These are phyloP conservation scores for Chaetodon auriga DNA, from an alignment of 2,113 vertebrate genomes.

Conservation along the genomic window DNA sequence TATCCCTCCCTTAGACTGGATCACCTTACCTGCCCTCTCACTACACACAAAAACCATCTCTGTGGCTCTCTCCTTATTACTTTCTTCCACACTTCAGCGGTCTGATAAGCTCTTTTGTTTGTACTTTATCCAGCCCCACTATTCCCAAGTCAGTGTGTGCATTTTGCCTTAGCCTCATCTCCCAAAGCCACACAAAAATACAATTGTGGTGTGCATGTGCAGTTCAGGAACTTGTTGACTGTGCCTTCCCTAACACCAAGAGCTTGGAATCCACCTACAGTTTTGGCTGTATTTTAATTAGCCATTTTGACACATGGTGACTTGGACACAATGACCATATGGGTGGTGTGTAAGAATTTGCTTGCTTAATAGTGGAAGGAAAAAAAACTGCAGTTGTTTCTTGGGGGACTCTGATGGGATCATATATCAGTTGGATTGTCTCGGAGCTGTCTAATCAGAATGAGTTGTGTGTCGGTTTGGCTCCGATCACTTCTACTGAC, in stretches of 20 bases:
- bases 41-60: not conserved
- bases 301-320: not conserved
- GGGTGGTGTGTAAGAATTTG: constrained; percentile 1
- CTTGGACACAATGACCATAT: not conserved
- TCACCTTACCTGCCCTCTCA: constrained; percentile 22
- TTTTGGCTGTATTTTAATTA: not conserved
- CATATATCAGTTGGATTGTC: constrained; percentile 21
- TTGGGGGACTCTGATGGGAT: constrained; percentile 73
- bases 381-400: constrained; percentile 15
- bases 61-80: constrained; percentile 22
- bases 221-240: not conserved
- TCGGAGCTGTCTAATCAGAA: not conserved
- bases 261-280: not conserved
- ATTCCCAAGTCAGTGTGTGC: not conserved
- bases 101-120: constrained; percentile 52
- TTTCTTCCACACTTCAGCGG: constrained; percentile 31
- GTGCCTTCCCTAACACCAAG: not conserved
- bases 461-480: constrained; percentile 14
- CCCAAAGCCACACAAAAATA: not conserved
- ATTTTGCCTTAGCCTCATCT: not conserved
- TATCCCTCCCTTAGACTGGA: constrained; percentile 14
- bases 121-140: constrained; percentile 5
- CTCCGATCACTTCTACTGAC: constrained; percentile 14
- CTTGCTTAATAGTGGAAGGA: constrained; percentile 4
- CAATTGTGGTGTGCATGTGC: not conserved